phyloP scores from a whole-genome alignment of 2,888 invertebrate genomes.

The Cecidostiba fungosa region DNA sequence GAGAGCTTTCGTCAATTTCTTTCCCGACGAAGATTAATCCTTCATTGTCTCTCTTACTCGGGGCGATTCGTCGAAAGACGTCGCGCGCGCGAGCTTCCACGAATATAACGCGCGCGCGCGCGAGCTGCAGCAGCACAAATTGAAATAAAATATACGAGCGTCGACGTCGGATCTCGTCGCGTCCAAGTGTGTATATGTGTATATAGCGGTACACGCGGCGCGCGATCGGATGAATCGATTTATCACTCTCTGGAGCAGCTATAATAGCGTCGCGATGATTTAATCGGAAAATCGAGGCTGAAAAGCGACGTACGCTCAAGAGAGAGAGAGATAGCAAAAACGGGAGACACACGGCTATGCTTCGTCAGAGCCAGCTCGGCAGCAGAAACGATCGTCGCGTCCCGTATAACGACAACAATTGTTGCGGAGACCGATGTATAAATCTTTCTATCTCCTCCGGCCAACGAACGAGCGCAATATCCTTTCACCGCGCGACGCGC shows the following conservation, averaged over 20 bases:
- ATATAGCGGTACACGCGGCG: neutral
- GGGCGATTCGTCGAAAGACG: neutral
- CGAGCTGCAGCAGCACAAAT: neutral
- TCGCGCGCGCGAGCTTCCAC: neutral
- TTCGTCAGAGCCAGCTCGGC: neutral
- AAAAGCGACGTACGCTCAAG: neutral
- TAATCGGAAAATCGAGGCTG: conserved; percentile 36
- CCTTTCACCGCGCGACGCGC: conserved; percentile 40
- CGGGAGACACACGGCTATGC: neutral
- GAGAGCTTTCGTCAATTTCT: neutral
- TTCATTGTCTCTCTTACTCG: neutral
- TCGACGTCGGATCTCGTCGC: neutral
- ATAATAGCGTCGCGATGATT: conserved; percentile 30
- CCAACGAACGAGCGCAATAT: conserved; percentile 12
- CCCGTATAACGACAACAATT: conserved; percentile 37
- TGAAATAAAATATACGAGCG: conserved; percentile 22
- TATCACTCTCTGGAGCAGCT: conserved; percentile 2
- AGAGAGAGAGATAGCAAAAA: neutral
- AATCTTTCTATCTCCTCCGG: conserved; percentile 20
- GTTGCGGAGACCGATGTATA: conserved; percentile 1
- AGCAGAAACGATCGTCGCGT: conserved; percentile 20
- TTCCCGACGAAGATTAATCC: neutral
- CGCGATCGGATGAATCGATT: conserved; percentile 29
- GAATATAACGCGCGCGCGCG: neutral
- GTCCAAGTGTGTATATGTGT: neutral